These are phyloP conservation scores for Hymenochirus boettgeri DNA, from an alignment of 2,113 vertebrate species.

Conservation along the genomic window DNA sequence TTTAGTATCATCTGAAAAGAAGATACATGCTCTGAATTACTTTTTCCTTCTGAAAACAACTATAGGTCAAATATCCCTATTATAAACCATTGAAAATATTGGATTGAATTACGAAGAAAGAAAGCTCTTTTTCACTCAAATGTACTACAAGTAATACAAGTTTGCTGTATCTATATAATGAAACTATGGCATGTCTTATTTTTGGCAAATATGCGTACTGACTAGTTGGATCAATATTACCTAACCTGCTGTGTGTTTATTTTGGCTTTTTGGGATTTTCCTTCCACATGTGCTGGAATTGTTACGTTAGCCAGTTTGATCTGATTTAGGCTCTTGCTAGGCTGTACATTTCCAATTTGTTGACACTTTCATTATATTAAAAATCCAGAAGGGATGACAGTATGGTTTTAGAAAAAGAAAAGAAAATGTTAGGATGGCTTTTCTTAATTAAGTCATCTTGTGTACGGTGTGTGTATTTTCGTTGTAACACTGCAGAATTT, in stretches of 20 bases:
- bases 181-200: constrained; percentile 25
- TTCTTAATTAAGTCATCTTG: no score
- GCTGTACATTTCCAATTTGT: constrained; percentile 28
- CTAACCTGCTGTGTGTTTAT: constrained; percentile 29
- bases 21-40: constrained; percentile 18
- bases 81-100: constrained; percentile 26
- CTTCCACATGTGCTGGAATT: constrained; percentile 23
- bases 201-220: constrained; percentile 26
- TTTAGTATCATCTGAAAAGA: constrained; percentile 9
- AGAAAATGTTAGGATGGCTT: no score
- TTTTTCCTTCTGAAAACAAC: constrained; percentile 36
- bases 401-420: no score
- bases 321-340: constrained; percentile 21
- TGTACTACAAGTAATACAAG: constrained; percentile 32
- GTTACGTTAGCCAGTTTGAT: constrained; percentile 17
- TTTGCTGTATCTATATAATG: constrained; percentile 22
- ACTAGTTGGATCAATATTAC: constrained; percentile 20
- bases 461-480: no score
- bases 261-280: constrained; percentile 21
- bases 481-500: no score
- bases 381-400: no score
- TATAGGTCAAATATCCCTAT: constrained; percentile 29
- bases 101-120: constrained; percentile 34
- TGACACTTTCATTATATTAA: no score
- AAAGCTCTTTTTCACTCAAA: constrained; percentile 25